Evolutionary conservation across 2,113 vertebrate species (phyloP).

Genomic region (Empidonax alnorum): DNA sequence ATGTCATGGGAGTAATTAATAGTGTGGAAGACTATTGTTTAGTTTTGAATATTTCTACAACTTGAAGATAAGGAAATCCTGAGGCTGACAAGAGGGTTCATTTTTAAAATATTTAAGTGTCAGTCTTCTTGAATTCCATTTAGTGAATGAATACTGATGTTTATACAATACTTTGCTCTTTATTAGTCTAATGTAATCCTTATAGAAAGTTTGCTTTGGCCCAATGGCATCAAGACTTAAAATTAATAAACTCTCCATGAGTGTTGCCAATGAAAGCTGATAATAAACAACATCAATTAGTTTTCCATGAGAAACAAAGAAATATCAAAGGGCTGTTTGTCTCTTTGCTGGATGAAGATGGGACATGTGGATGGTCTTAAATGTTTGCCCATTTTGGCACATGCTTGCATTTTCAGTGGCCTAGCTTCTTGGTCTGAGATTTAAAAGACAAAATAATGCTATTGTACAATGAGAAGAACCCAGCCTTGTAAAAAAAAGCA

Average conservation of each 20-base stretch:
- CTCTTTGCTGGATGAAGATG: slow-evolving; percentile 43
- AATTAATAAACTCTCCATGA: slow-evolving; percentile 17
- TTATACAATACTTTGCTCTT: neutral
- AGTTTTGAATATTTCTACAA: neutral
- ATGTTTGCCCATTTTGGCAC: neutral
- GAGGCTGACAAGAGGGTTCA: neutral
- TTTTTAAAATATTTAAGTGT: neutral
- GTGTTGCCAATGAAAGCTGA: slow-evolving; percentile 16
- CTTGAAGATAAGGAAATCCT: neutral
- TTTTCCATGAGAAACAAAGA: slow-evolving; percentile 66
- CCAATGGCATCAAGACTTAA: neutral
- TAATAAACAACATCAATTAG: neutral
- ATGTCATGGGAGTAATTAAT: neutral
- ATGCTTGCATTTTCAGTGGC: neutral
- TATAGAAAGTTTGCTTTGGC: neutral
- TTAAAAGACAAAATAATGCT: neutral
- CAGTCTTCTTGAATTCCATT: neutral
- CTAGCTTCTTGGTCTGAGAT: neutral
- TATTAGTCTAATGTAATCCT: neutral
- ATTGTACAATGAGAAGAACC: neutral
- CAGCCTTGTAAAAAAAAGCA: neutral
- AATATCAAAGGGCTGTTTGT: slow-evolving; percentile 11
- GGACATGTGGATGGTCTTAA: neutral
- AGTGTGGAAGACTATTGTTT: neutral
- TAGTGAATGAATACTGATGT: neutral